These are phyloP conservation scores for Monochamus saltuarius DNA, from an alignment of 1,140 invertebrate genomes.

Conservation along the genomic window DNA sequence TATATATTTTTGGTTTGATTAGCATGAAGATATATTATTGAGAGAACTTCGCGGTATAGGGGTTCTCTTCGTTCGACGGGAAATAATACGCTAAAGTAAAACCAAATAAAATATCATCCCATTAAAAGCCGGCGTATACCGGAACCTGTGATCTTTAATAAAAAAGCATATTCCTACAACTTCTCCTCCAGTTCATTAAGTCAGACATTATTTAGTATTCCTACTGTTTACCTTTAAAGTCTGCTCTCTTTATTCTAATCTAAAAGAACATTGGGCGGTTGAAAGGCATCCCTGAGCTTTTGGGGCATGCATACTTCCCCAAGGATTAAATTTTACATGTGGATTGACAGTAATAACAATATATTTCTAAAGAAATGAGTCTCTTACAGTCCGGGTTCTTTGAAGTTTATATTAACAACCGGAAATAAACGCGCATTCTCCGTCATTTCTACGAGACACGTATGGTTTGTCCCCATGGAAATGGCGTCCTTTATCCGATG, in stretches of 20 bases:
- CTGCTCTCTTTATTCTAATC: conserved; percentile 47
- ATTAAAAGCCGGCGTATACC: conserved; percentile 9
- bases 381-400: conserved; percentile 40
- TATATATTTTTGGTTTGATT: too few species aligned
- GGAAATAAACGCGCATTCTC: conserved; percentile 41
- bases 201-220: conserved; percentile 16
- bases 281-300: conserved; percentile 37
- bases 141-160: conserved; percentile 18
- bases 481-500: too few species aligned
- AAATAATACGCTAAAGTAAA: conserved; percentile 18
- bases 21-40: too few species aligned
- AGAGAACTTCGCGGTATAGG: too few species aligned
- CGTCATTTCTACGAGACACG: conserved; percentile 2
- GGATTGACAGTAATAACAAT: conserved; percentile 52
- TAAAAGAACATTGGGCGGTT: conserved; percentile 47
- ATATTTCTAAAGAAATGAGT: conserved; percentile 46
- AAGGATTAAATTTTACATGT: conserved; percentile 51
- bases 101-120: conserved; percentile 20
- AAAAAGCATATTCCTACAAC: conserved; percentile 18
- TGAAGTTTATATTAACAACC: conserved; percentile 49
- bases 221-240: conserved; percentile 40
- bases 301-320: background rate
- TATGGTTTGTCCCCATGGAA: too few species aligned
- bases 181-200: conserved; percentile 17
- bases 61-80: background rate